A percentile compares a stretch with the other conserved stretches of the same genome.
phyloP scores from a whole-genome alignment of 2,888 invertebrate genomes.

The Nephrocerus scutellatus region DNA sequence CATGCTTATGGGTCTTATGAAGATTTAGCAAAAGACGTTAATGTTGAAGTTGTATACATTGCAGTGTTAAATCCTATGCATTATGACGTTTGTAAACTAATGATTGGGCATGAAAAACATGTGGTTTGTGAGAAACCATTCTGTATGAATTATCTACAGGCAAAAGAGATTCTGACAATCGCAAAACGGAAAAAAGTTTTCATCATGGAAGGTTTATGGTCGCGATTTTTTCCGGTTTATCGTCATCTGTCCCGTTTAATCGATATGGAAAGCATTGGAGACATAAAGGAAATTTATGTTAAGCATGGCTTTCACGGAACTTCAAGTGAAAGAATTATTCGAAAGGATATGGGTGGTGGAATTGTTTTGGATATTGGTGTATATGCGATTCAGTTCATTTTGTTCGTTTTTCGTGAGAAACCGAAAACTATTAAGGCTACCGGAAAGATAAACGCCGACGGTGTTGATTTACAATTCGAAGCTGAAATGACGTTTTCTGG shows the following conservation, averaged over 20 bases:
- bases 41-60: conserved; percentile 77
- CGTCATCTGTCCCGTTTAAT: conserved; percentile 54
- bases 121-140: conserved; percentile 84
- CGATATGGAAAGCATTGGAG: conserved; percentile 51
- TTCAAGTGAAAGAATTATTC: conserved; percentile 52
- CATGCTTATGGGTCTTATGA: conserved; percentile 67
- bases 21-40: conserved; percentile 60
- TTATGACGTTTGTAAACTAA: conserved; percentile 58
- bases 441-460: conserved; percentile 61
- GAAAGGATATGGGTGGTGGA: conserved; percentile 66
- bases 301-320: conserved; percentile 59
- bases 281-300: conserved; percentile 57
- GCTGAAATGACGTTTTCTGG: conserved; percentile 28
- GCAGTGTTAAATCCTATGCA: conserved; percentile 68
- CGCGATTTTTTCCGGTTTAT: conserved; percentile 70
- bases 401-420: conserved; percentile 58
- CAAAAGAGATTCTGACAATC: conserved; percentile 56
- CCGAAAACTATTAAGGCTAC: conserved; percentile 59
- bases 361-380: conserved; percentile 66
- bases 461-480: conserved; percentile 55
- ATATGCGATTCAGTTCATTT: conserved; percentile 64
- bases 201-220: conserved; percentile 81
- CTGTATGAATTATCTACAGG: conserved; percentile 65
- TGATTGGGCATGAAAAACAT: conserved; percentile 71
- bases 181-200: conserved; percentile 64